Evolutionary conservation across 2,888 invertebrate species (phyloP).

Genomic region (Philereme vetulata): DNA sequence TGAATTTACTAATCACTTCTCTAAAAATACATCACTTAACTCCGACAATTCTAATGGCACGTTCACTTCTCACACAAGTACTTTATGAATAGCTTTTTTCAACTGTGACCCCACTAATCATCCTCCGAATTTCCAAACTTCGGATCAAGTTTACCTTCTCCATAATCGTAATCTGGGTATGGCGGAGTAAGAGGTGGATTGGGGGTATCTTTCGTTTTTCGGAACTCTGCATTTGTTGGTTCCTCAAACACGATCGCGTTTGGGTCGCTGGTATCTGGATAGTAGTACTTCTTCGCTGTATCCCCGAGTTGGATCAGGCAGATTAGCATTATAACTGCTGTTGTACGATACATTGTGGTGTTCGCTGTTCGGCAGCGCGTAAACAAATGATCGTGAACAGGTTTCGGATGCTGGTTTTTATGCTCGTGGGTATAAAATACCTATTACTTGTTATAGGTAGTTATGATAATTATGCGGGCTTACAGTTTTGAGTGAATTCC

Average conservation of each 20-base stretch:
- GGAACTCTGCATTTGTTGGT: conserved; percentile 56
- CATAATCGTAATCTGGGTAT: conserved; percentile 46
- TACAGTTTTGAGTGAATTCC: conserved; percentile 24
- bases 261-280: conserved; percentile 49
- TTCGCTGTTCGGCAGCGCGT: conserved; percentile 23
- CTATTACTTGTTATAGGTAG: background rate
- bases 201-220: background rate
- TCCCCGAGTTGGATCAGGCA: conserved; percentile 29
- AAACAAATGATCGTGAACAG: conserved; percentile 34
- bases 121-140: conserved; percentile 38
- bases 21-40: too few species aligned
- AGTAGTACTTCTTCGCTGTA: conserved; percentile 43
- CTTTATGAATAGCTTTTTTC: too few species aligned
- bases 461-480: conserved; percentile 14
- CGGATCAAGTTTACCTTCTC: conserved; percentile 36
- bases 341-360: conserved; percentile 28
- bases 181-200: conserved; percentile 13
- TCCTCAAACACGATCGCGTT: conserved; percentile 61
- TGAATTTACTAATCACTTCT: too few species aligned
- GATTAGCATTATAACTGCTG: conserved; percentile 23
- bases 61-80: too few species aligned
- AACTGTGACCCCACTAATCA: background rate
- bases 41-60: too few species aligned
- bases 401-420: conserved; percentile 33
- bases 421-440: conserved; percentile 14